These are phyloP conservation scores for Archaeoteleia sp. DNA, from an alignment of 2,888 invertebrate species.

Conservation along the genomic window DNA sequence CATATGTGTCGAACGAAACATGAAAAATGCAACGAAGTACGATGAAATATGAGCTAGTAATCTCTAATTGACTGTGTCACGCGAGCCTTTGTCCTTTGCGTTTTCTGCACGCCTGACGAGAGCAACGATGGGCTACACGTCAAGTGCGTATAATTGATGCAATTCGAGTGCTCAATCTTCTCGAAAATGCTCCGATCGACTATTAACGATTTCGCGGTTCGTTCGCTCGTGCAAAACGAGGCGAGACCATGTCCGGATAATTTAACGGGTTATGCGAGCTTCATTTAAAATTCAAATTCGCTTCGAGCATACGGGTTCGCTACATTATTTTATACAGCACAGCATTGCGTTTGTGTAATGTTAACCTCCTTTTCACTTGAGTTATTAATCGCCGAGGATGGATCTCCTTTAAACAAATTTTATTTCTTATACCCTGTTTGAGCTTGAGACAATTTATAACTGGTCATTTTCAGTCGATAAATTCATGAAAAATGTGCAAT, in stretches of 20 bases:
- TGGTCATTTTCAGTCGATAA: too few species aligned
- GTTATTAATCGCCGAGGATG: conserved; percentile 12
- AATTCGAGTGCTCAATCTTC: conserved; percentile 28
- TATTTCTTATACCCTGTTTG: too few species aligned
- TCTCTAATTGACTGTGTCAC: conserved; percentile 27
- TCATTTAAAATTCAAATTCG: conserved; percentile 49
- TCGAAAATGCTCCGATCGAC: conserved; percentile 36
- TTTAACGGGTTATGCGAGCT: conserved; percentile 34
- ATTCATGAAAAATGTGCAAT: too few species aligned
- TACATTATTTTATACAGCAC: conserved; percentile 13
- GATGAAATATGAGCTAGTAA: neutral
- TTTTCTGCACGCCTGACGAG: conserved; percentile 28
- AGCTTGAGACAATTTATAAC: too few species aligned
- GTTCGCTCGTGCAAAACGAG: conserved; percentile 45
- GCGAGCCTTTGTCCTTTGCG: conserved; percentile 18
- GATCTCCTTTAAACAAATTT: too few species aligned
- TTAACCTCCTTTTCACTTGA: conserved; percentile 31
- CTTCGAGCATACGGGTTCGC: neutral
- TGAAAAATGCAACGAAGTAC: too few species aligned
- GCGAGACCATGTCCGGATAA: conserved; percentile 35
- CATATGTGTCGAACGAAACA: too few species aligned
- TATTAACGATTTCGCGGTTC: conserved; percentile 55
- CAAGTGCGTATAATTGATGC: conserved; percentile 43
- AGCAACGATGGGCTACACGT: conserved; percentile 5
- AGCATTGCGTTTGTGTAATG: conserved; percentile 18